phyloP scores from a whole-genome alignment of 2,888 invertebrate species.

The Heliconius ethilla region DNA sequence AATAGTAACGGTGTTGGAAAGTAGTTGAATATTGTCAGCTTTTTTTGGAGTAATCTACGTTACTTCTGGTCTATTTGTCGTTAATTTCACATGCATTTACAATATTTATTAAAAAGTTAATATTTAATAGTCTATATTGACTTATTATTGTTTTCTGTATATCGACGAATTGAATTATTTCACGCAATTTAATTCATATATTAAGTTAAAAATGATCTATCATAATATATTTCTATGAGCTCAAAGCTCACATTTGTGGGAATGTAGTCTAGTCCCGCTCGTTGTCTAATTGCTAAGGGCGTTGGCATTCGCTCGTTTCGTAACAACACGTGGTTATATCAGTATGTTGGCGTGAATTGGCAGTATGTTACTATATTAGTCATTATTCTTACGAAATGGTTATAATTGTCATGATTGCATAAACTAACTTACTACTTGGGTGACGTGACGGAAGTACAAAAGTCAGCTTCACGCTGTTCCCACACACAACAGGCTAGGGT shows the following conservation, averaged over 20 bases:
- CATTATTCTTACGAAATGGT: slow-evolving; percentile 25
- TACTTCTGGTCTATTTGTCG: not conserved
- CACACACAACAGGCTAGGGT: no score
- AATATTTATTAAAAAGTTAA: not conserved
- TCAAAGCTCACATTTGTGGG: slow-evolving; percentile 22
- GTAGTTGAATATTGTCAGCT: not conserved
- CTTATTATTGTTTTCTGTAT: not conserved
- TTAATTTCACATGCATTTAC: not conserved
- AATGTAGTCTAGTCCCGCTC: slow-evolving; percentile 31
- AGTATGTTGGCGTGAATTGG: slow-evolving; percentile 32
- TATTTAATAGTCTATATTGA: not conserved
- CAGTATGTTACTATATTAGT: slow-evolving; percentile 27
- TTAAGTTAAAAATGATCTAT: not conserved
- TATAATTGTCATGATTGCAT: slow-evolving; percentile 1
- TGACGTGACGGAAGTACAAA: no score
- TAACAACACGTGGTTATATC: slow-evolving; percentile 48
- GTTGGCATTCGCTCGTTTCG: slow-evolving; percentile 52
- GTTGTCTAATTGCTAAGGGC: slow-evolving; percentile 50
- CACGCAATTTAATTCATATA: not conserved
- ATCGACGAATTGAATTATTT: not conserved
- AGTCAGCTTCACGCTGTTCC: no score
- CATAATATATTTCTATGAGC: no score
- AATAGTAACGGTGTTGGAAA: slow-evolving; percentile 28
- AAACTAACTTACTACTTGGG: not conserved
- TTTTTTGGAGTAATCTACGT: not conserved